Percentiles rank a stretch among this genome's conserved stretches.
phyloP scores from a whole-genome alignment of 2,113 vertebrate genomes.

The Donacobius atricapilla region DNA sequence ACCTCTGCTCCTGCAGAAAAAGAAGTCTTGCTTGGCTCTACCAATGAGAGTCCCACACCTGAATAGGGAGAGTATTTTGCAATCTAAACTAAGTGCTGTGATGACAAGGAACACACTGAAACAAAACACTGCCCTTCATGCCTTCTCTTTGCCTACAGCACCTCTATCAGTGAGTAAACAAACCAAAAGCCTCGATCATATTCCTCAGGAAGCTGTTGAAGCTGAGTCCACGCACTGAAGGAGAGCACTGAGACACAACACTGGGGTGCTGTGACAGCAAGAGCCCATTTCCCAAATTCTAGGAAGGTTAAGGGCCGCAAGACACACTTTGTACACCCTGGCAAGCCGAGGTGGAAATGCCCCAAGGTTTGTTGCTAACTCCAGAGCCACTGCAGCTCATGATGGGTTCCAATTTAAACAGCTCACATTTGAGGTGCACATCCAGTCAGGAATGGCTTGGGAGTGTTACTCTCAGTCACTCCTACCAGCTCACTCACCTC shows the following conservation, averaged over 20 bases:
- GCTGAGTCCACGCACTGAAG: background rate
- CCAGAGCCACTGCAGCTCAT: background rate
- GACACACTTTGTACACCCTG: background rate
- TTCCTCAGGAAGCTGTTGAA: background rate
- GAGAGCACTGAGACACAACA: rapidly evolving
- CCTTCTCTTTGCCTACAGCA: background rate
- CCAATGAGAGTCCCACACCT: background rate
- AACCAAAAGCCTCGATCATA: background rate
- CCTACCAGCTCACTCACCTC: background rate
- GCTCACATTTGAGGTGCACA: rapidly evolving
- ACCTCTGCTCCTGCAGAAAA: background rate
- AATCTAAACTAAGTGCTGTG: background rate
- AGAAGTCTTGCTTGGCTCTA: background rate
- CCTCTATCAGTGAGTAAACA: background rate
- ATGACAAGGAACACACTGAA: background rate
- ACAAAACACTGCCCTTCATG: background rate
- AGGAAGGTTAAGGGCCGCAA: background rate
- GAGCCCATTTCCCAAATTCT: background rate
- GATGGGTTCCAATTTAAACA: background rate
- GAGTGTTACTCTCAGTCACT: background rate
- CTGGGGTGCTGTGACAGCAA: background rate
- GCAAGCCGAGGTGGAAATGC: rapidly evolving
- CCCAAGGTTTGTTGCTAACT: background rate
- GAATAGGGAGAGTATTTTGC: background rate
- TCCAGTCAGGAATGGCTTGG: background rate